A percentile compares a stretch with the other conserved stretches of the same genome.
These are phyloP conservation scores for Bryconaethiops microstoma DNA, from an alignment of 2,797 vertebrate species.

Conservation along the genomic window DNA sequence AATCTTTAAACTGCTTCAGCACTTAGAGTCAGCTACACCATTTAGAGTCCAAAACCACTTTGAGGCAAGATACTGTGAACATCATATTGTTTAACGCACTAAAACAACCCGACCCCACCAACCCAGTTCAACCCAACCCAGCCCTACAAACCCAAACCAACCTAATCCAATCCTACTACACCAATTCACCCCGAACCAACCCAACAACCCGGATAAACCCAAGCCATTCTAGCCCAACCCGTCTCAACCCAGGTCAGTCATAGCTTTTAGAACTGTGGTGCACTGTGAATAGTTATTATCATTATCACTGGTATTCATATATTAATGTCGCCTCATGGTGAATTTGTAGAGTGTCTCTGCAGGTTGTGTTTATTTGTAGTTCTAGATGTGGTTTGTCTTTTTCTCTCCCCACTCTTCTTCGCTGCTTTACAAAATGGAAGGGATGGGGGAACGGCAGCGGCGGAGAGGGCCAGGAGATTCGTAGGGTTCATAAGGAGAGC, in stretches of 20 bases:
- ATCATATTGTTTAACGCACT: conserved; percentile 5
- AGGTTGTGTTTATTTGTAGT: conserved; percentile 23
- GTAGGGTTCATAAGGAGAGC: conserved; percentile 84
- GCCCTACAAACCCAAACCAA: neutral
- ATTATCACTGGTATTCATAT: conserved; percentile 48
- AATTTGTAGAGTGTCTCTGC: conserved; percentile 26
- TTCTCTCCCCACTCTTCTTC: neutral
- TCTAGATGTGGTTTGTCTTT: conserved; percentile 31
- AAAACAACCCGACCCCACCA: neutral
- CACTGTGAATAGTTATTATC: conserved; percentile 45
- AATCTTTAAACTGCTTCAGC: conserved; percentile 30
- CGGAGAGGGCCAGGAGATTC: conserved; percentile 84
- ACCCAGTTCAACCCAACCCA: neutral
- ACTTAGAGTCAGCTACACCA: conserved; percentile 45
- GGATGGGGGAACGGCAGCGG: conserved; percentile 86
- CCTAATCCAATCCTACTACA: neutral
- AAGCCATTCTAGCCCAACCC: neutral
- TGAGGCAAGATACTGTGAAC: conserved; percentile 39
- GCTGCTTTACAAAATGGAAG: conserved; percentile 87
- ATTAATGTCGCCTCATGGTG: conserved; percentile 37
- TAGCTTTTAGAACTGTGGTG: conserved; percentile 3
- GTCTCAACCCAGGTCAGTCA: conserved; percentile 4
- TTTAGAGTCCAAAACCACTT: conserved; percentile 38
- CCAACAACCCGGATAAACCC: neutral
- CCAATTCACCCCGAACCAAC: too few species aligned